phyloP scores from a whole-genome alignment of 2,797 vertebrate genomes.

The Clamator glandarius region DNA sequence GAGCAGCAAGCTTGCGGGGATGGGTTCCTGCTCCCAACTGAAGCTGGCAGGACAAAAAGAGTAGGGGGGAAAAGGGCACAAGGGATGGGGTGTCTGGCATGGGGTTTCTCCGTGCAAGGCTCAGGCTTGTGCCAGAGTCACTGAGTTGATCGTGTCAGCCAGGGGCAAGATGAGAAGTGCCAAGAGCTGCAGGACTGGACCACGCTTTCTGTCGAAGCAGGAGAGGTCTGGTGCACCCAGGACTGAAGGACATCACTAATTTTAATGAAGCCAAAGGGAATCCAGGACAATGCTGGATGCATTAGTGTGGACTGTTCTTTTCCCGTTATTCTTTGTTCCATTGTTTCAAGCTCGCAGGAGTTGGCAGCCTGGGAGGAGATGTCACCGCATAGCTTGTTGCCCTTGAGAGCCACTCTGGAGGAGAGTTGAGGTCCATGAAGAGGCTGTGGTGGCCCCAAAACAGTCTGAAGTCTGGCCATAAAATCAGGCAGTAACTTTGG shows the following conservation, averaged over 20 bases:
- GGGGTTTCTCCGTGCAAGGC: background rate
- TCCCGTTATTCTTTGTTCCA: background rate
- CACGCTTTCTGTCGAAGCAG: background rate
- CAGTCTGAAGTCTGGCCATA: background rate
- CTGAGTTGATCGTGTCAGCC: background rate
- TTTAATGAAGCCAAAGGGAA: background rate
- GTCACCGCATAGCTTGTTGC: background rate
- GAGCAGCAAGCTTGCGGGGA: constrained; percentile 72
- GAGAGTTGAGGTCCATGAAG: rapidly evolving
- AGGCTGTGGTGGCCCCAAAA: background rate
- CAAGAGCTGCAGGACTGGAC: rapidly evolving
- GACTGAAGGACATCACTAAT: background rate
- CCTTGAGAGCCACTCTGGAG: background rate
- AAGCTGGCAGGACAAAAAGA: constrained; percentile 70
- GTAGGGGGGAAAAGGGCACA: background rate
- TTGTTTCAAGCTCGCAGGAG: background rate
- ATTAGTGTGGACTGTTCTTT: background rate
- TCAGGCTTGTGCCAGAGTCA: background rate
- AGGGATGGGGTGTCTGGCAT: background rate
- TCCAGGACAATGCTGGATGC: background rate
- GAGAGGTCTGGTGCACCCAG: background rate
- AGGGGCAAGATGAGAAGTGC: background rate
- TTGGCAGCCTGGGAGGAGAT: background rate
- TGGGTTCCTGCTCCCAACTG: constrained; percentile 57
- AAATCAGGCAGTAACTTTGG: background rate